Base-by-base conservation (phyloP, 2,888 invertebrate genomes). In the Cremastobaeus sp. region DNA sequence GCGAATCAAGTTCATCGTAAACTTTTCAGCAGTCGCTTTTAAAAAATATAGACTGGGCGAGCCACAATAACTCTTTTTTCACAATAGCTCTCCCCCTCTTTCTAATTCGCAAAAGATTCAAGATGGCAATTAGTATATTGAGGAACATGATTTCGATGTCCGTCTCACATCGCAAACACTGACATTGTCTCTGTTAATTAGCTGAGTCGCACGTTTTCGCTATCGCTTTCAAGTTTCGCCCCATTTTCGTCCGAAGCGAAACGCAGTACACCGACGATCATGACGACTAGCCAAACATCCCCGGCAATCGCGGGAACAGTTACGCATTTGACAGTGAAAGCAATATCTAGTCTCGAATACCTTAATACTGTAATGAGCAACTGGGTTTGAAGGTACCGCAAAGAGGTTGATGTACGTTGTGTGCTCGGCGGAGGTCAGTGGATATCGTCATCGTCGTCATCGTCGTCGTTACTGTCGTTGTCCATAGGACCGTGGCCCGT, bases 291-390 rank as follows among this genome's bases (percentile, higher is more conserved):
- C 80, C 77, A 81, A 81, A 77, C 81, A 84, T 78, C 80, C 79
- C 82, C 83, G 76, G 76, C 79, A 82, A 83, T 85, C 81, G 82
- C 83, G 79, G 83, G 82, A 83, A 83, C 84, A 84, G 82, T 86
- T 86, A 87, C 85, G 86, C 86, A 87, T 87, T 79, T 85, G 86
- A 87, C 87, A 87, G 83, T 86, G 84, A 87, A 87, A 87, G 87
- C 87, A 85, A 85, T 85, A 85, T 85, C 86, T 86, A 87, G 78
- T 84, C 85, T 85, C 87, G 84, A 85, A 86, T 87, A 85, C 84
- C 87, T 87, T 87, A 87, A 87, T 87, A 87, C 87, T 87, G 87
- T 86, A 87, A 84, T 83, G 85, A 85, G 87, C 86, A 84, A 85
- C 83, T 87, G 83, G 83, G 81, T 84, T 82, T 80, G 84, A 85